These are phyloP conservation scores for Noctua janthina DNA, from an alignment of 2,888 invertebrate genomes.

Conservation along the genomic window DNA sequence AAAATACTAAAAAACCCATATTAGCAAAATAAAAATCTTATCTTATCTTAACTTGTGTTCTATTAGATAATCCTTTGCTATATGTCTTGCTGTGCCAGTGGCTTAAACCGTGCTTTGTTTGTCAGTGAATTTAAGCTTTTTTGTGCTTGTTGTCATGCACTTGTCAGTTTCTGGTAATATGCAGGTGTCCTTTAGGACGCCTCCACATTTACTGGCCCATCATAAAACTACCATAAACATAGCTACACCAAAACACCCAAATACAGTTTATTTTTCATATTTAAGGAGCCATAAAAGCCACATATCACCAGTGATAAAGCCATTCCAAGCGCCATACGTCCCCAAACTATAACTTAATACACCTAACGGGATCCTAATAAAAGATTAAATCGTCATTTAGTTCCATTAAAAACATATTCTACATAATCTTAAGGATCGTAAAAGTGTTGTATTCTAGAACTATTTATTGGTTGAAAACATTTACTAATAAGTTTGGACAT, in stretches of 20 bases:
- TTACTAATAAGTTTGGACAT: conserved; percentile 79
- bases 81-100: neutral
- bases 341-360: conserved; percentile 60
- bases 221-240: conserved; percentile 36
- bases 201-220: conserved; percentile 24
- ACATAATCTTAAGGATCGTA: conserved; percentile 71
- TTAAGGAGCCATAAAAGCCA: conserved; percentile 60
- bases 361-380: conserved; percentile 66
- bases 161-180: neutral
- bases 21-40: no score
- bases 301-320: conserved; percentile 57
- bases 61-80: neutral
- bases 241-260: conserved; percentile 26
- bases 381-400: conserved; percentile 73
- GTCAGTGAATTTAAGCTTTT: neutral
- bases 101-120: neutral
- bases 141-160: neutral
- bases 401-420: conserved; percentile 73
- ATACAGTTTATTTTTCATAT: conserved; percentile 51
- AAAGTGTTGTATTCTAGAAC: conserved; percentile 70
- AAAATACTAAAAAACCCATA: no score
- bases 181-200: conserved; percentile 5
- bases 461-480: conserved; percentile 76
- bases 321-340: conserved; percentile 55
- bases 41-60: neutral